Percentiles rank a stretch among this genome's conserved stretches.
phyloP scores from a whole-genome alignment of 2,113 vertebrate species.

The Lutjanus erythropterus region DNA sequence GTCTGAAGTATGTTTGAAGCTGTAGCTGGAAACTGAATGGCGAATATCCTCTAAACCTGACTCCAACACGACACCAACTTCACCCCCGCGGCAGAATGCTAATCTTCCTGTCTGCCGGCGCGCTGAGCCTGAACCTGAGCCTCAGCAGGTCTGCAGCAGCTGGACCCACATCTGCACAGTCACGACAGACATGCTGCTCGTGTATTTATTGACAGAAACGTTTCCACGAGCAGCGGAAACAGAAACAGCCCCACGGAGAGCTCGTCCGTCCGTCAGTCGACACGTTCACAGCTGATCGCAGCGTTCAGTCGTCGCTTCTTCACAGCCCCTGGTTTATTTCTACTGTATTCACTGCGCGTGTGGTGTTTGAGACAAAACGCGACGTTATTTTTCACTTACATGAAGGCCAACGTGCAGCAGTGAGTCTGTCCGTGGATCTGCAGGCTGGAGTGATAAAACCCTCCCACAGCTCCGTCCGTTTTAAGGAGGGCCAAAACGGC shows the following conservation, averaged over 20 bases:
- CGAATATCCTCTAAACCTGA: background rate
- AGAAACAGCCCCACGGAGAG: background rate
- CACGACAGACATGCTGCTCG: background rate
- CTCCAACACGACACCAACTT: background rate
- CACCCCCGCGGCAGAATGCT: background rate
- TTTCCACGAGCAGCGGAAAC: background rate
- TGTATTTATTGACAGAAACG: background rate
- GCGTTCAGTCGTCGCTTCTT: background rate
- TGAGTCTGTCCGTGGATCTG: background rate
- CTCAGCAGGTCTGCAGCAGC: background rate
- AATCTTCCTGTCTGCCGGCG: too few relatives aligned
- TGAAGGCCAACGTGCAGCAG: background rate
- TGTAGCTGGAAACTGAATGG: background rate
- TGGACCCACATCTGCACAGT: background rate
- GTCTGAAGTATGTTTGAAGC: too few relatives aligned
- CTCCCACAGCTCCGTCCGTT: slow-evolving; percentile 44
- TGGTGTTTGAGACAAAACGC: background rate
- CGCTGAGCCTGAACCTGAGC: too few relatives aligned
- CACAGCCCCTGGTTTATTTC: accelerated
- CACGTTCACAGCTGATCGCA: background rate
- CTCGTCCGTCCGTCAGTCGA: background rate
- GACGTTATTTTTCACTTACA: slow-evolving; percentile 61
- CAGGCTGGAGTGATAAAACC: slow-evolving; percentile 29
- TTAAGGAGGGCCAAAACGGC: background rate
- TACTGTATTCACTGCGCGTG: background rate